Evolutionary conservation across 2,113 vertebrate genomes (phyloP).

Genomic region (Calonectris borealis): DNA sequence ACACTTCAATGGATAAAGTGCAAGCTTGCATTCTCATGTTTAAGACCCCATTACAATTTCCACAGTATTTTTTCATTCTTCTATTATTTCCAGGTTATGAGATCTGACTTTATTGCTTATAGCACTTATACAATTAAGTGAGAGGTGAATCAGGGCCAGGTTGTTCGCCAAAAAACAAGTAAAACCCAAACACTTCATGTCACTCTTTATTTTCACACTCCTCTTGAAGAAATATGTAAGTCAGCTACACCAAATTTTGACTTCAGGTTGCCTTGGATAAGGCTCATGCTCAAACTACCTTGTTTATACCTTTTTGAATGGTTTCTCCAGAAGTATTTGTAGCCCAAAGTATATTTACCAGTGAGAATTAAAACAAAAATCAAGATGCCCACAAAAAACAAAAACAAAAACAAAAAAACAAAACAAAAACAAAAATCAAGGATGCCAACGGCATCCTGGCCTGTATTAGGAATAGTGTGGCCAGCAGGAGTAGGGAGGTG

Average conservation of each 20-base stretch:
- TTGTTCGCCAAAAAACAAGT: slow-evolving; percentile 55
- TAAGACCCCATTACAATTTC: background rate
- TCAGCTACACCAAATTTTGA: background rate
- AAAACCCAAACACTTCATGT: slow-evolving; percentile 35
- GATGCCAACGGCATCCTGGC: too few relatives aligned
- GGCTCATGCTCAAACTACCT: background rate
- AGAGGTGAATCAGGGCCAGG: slow-evolving; percentile 34
- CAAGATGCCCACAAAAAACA: too few relatives aligned
- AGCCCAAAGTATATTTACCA: background rate
- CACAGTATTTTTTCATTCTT: background rate
- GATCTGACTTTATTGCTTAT: slow-evolving; percentile 16
- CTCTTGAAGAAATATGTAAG: slow-evolving; percentile 35
- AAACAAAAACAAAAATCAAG: too few relatives aligned
- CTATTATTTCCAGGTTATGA: slow-evolving; percentile 61
- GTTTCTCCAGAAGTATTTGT: background rate
- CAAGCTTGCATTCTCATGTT: background rate
- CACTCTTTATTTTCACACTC: slow-evolving; percentile 56
- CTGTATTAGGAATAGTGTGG: too few relatives aligned
- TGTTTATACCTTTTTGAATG: slow-evolving; percentile 2
- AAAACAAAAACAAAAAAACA: too few relatives aligned
- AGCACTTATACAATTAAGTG: slow-evolving; percentile 55
- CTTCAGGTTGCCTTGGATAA: background rate
- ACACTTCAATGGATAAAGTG: background rate
- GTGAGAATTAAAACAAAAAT: background rate
- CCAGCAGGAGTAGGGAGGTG: too few relatives aligned